Base-by-base conservation (phyloP, 2,888 invertebrate species). In the Cephus runcator region DNA sequence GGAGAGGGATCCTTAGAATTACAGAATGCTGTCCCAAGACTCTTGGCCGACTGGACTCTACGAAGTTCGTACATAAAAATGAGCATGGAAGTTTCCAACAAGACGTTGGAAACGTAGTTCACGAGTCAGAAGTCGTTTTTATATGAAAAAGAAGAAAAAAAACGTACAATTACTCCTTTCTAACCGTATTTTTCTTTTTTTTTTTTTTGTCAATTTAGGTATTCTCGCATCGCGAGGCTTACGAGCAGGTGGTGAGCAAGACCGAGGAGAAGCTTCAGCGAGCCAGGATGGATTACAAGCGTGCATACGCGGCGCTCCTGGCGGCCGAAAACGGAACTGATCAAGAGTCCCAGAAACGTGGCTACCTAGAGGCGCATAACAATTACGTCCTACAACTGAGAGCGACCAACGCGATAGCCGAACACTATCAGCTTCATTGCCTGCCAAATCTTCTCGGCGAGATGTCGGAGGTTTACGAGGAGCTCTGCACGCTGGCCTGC, bases 281-380 rank as follows among this genome's bases (percentile, higher is more conserved):
- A 1, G 88, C 90, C 87, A 96, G 98, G 80, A 94, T 95, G 89
- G 97, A 97, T 86, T 98, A 98, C 93, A 95, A 97, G 88, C 94
- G 95, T 80, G 95, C 97, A 75, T 98, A 97, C 92, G 93, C 96
- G 87, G 94, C 94, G 83, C 96, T 97, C 92, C 94, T 96, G 91
- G 94, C 95, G 88, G 94, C 93, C 86, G 95, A 95, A 81, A 96
- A 94, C 84, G 91, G 92, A 34, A 88, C 91, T 30, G 90, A 90
- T 31, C 95, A 95, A 78, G 94, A 94, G 71, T 94, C 94, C 77
- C 92, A 96, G 84, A 95, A 95, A 79, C 89, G 89, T 35, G 94
- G 95, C 78, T 98, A 98, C 92, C 96, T 97, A 90, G 97, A 98
- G 90, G 95, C 97, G 23, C 98, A 98, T 93, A 98, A 98, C 93